Conservation (phyloP, 2,113 vertebrate species). For the Dasypus novemcinctus region DNA sequence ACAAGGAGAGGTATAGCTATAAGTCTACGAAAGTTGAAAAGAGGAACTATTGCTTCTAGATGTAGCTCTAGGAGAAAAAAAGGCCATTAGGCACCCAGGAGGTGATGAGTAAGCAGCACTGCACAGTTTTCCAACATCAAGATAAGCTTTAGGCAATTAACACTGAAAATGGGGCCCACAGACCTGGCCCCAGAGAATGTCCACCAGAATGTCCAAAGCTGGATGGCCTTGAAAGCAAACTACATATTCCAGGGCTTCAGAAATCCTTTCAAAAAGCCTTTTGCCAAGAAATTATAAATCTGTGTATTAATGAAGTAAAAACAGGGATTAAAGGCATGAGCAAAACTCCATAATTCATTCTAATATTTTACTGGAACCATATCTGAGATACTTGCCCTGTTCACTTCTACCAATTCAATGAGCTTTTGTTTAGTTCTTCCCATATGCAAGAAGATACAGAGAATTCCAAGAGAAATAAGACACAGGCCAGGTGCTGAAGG, state of each 20-base stretch:
- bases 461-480: conserved; percentile 39
- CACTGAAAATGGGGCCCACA: conserved; percentile 35
- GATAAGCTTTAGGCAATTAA: conserved; percentile 46
- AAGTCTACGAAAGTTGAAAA: background rate
- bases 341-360: conserved; percentile 57
- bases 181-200: conserved; percentile 2
- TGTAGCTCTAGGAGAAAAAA: background rate
- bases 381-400: background rate
- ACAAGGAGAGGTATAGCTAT: background rate
- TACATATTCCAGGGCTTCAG: background rate
- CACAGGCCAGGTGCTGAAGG: background rate
- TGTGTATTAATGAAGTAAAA: conserved; percentile 59
- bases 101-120: background rate
- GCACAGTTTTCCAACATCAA: background rate
- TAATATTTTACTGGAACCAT: conserved; percentile 57
- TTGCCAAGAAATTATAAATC: conserved; percentile 30
- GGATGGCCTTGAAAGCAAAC: conserved; percentile 24
- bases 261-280: conserved; percentile 38
- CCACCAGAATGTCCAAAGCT: background rate
- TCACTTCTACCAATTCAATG: conserved; percentile 1
- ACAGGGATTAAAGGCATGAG: conserved; percentile 59
- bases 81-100: background rate
- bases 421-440: background rate
- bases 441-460: background rate
- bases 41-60: background rate